Base-by-base conservation (phyloP, 2,888 invertebrate species). In the Chrysodeixis includens region DNA sequence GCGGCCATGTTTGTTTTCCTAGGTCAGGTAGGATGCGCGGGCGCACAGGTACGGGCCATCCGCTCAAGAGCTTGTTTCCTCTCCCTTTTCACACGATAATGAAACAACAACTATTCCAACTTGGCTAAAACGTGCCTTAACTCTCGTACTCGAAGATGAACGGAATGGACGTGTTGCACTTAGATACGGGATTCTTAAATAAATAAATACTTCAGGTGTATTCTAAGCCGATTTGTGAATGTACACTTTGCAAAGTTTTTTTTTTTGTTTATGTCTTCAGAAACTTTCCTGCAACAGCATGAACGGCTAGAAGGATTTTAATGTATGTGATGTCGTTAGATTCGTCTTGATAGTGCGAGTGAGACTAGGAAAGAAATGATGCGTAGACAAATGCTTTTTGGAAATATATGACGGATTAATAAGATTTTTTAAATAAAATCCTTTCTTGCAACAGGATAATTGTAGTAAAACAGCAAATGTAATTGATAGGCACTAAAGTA, bases 1-100 rank as follows among this genome's bases (percentile, higher is more conserved):
- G 67, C 75, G 77, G 77, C 84, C 83, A 88, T 92, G 86, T 92
- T 93, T 94, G 93, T 93, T 94, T 94, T 94, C 93, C 93, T 94
- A 93, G 94, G 92, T 93, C 93, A 95, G 94, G 94, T 93, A 93
- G 81, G 86, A 76, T 89, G 90, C 91, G 89, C 87, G 79, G 71
- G 85, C 90, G 90, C 91, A 89, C 91, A 93, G 93, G 94, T 94
- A 93, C 81, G 75, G 61, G 73, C 73, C 78, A 69, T 74, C 82
- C 73, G 81, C 83, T 88, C 81, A 83, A 92, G 89, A 88, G 89
- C 87, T 86, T 88, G 89, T 90, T 92, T 92, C 90, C 90, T 92
- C 85, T 85, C 78, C 88, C 85, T 86, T 88, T 90, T 88, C 90
- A 90, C 86, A 89, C 84, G 89, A 91, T 91, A 92, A 92, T 90